Evolutionary conservation across 92 coral and sea anemone genomes (phyloP).

Genomic region (Virgularia gustaviana): DNA sequence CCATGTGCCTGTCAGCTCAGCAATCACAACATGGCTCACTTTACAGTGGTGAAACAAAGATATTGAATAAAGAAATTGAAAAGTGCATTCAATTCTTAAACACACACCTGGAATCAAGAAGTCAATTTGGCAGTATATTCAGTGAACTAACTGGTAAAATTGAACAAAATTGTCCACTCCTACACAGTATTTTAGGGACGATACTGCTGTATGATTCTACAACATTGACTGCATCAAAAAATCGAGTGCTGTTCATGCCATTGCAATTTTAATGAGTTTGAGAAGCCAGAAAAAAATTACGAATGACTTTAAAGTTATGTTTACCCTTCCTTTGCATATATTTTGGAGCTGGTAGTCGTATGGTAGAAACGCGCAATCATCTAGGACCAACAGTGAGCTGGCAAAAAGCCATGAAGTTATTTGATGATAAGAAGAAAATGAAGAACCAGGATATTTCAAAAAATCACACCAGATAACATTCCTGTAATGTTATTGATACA

Average conservation of each 20-base stretch:
- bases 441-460: neutral
- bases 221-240: neutral
- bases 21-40: constrained; percentile 9
- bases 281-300: constrained; percentile 36
- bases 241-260: constrained; percentile 35
- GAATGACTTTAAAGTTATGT: constrained; percentile 38
- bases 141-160: constrained; percentile 4
- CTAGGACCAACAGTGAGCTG: constrained; percentile 48
- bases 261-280: constrained; percentile 32
- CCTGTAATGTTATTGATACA: constrained; percentile 52
- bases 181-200: constrained; percentile 21
- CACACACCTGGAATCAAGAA: constrained; percentile 5
- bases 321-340: constrained; percentile 45
- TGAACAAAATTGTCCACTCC: constrained; percentile 28
- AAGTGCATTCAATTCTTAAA: constrained; percentile 9
- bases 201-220: constrained; percentile 18
- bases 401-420: constrained; percentile 49
- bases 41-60: constrained; percentile 14
- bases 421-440: constrained; percentile 18
- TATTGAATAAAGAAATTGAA: constrained; percentile 28
- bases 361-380: constrained; percentile 39
- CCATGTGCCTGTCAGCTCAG: constrained; percentile 1
- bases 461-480: constrained; percentile 25
- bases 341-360: constrained; percentile 41
- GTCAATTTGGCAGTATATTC: constrained; percentile 1